Evolutionary conservation across 2,797 vertebrate species (phyloP).

Genomic region (Falco columbarius): DNA sequence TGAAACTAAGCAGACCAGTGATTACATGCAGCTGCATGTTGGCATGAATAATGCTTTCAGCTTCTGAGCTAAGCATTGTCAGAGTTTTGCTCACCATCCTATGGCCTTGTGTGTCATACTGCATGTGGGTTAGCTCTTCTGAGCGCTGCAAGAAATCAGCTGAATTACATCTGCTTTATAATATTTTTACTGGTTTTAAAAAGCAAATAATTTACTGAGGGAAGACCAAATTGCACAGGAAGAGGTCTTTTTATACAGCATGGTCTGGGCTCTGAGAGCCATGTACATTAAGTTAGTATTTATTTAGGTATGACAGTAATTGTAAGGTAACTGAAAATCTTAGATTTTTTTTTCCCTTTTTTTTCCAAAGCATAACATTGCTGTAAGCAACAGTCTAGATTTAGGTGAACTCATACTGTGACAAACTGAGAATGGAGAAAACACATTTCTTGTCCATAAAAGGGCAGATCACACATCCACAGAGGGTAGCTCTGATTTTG

Average conservation of each 20-base stretch:
- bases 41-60: slow-evolving; percentile 28
- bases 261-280: background rate
- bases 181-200: slow-evolving; percentile 5
- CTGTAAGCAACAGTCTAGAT: slow-evolving; percentile 58
- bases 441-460: slow-evolving; percentile 76
- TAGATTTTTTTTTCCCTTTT: background rate
- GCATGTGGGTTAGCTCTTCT: background rate
- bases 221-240: background rate
- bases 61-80: background rate
- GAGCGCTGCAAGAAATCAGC: background rate
- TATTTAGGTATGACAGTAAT: slow-evolving; percentile 30
- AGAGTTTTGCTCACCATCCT: background rate
- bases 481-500: slow-evolving; percentile 48
- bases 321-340: slow-evolving; percentile 32
- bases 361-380: background rate
- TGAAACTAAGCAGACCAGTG: slow-evolving; percentile 46
- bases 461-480: slow-evolving; percentile 60
- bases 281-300: background rate
- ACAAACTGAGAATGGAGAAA: slow-evolving; percentile 69
- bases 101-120: background rate
- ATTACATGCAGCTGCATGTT: slow-evolving; percentile 38
- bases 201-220: background rate
- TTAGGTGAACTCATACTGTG: slow-evolving; percentile 63
- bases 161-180: slow-evolving; percentile 15
- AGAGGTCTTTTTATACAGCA: background rate